These are phyloP conservation scores for Macropis europaea DNA, from an alignment of 2,888 invertebrate species.

Conservation along the genomic window DNA sequence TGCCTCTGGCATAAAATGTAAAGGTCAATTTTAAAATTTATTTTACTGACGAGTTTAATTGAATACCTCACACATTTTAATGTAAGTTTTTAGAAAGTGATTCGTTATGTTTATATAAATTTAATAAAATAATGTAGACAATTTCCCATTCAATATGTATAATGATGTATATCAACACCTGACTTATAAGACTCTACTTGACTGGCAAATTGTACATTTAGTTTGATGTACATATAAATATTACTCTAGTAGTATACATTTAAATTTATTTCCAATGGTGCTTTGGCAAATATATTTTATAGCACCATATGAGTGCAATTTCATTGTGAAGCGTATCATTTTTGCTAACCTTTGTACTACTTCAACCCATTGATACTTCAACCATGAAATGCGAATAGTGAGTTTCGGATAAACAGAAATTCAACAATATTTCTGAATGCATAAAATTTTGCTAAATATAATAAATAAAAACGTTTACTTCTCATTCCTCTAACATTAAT, in stretches of 20 bases:
- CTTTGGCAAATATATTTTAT: slow-evolving; percentile 67
- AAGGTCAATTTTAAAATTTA: slow-evolving; percentile 18
- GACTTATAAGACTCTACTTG: slow-evolving; percentile 44
- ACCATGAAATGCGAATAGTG: slow-evolving; percentile 38
- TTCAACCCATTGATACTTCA: slow-evolving; percentile 47
- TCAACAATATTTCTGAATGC: slow-evolving; percentile 17
- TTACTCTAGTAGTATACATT: slow-evolving; percentile 62
- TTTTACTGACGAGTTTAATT: not conserved
- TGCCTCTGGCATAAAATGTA: not conserved
- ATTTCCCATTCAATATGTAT: slow-evolving; percentile 21
- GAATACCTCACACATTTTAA: slow-evolving; percentile 11
- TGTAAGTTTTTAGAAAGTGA: not conserved
- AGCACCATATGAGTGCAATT: slow-evolving; percentile 67
- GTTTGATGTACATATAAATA: slow-evolving; percentile 66
- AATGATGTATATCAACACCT: slow-evolving; percentile 27
- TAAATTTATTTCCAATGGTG: slow-evolving; percentile 64
- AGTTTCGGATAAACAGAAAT: slow-evolving; percentile 20
- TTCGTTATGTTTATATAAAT: not conserved
- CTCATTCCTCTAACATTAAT: slow-evolving; percentile 33
- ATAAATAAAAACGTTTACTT: slow-evolving; percentile 55
- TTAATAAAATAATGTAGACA: slow-evolving; percentile 30
- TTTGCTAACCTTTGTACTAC: slow-evolving; percentile 56
- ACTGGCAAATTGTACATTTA: slow-evolving; percentile 60
- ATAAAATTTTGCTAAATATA: slow-evolving; percentile 52
- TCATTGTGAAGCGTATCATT: slow-evolving; percentile 57